Percentiles rank a stretch among this genome's conserved stretches.
phyloP scores from a whole-genome alignment of 2,113 vertebrate species.

The Ailurus styani region DNA sequence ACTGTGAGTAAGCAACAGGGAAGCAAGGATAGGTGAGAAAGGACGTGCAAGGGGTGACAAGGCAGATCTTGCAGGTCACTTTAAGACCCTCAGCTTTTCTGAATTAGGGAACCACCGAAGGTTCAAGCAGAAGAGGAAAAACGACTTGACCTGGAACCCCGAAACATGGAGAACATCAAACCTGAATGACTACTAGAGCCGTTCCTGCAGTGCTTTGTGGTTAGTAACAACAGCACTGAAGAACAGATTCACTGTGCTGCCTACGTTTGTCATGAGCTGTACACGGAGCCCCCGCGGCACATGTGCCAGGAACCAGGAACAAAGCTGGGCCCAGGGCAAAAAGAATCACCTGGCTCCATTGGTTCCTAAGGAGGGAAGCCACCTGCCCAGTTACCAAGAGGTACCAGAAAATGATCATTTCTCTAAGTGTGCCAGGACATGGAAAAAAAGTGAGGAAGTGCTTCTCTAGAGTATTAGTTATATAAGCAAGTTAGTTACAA shows the following conservation, averaged over 20 bases:
- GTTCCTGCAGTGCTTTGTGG: not conserved
- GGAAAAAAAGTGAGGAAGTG: no score
- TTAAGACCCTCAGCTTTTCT: not conserved
- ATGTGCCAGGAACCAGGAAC: not conserved
- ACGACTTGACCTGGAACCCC: not conserved
- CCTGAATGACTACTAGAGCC: not conserved
- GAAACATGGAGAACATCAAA: not conserved
- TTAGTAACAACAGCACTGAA: not conserved
- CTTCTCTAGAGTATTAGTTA: not conserved
- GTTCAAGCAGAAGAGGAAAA: not conserved
- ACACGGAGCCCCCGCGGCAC: not conserved
- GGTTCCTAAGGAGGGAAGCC: not conserved
- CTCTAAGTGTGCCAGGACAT: not conserved
- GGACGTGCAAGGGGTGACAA: not conserved
- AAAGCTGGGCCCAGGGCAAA: not conserved
- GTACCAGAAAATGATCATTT: not conserved
- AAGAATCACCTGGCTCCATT: not conserved
- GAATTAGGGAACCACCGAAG: not conserved
- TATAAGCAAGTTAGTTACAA: not conserved
- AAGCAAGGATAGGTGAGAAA: not conserved
- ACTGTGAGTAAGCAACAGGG: no score
- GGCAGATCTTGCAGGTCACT: accelerated
- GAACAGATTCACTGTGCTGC: not conserved
- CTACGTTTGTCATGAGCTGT: not conserved
- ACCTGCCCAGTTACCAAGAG: not conserved